These are phyloP conservation scores for Hirundichthys speculiger DNA, from an alignment of 2,113 vertebrate genomes.

Conservation along the genomic window DNA sequence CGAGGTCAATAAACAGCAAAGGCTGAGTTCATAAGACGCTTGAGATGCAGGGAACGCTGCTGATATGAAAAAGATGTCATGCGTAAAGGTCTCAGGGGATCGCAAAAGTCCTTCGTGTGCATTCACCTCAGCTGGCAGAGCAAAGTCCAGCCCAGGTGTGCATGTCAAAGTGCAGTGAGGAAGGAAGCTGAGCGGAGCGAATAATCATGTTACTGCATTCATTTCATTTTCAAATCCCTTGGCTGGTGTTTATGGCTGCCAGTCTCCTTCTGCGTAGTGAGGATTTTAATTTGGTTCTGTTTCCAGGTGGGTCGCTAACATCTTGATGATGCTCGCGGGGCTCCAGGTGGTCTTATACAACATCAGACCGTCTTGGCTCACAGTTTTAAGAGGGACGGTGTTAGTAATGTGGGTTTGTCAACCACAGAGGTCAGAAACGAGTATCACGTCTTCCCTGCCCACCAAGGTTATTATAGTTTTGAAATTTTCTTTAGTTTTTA, in stretches of 20 bases:
- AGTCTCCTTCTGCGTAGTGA: not conserved
- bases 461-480: too few relatives aligned
- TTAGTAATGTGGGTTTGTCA: not conserved
- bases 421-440: conserved; percentile 11
- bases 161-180: conserved; percentile 15
- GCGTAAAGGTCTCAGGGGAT: conserved; percentile 13
- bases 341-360: not conserved
- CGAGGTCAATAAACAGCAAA: conserved; percentile 4
- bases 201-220: conserved; percentile 6
- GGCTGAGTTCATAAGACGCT: conserved; percentile 18
- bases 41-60: conserved; percentile 31
- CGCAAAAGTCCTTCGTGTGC: conserved; percentile 2
- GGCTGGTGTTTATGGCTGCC: not conserved
- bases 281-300: conserved; percentile 1
- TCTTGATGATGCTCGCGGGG: not conserved
- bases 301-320: not conserved
- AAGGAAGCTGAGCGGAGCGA: conserved; percentile 1
- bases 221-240: conserved; percentile 17
- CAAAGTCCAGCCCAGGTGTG: too few relatives aligned
- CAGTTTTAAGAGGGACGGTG: not conserved
- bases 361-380: not conserved
- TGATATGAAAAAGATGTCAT: conserved; percentile 35
- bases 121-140: conserved; percentile 5
- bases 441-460: conserved; percentile 16
- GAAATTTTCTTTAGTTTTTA: too few relatives aligned